Percentiles rank a stretch among this genome's conserved stretches.
These are phyloP conservation scores for Drosophila nikananu DNA, from an alignment of 1,140 invertebrate genomes.

Conservation along the genomic window DNA sequence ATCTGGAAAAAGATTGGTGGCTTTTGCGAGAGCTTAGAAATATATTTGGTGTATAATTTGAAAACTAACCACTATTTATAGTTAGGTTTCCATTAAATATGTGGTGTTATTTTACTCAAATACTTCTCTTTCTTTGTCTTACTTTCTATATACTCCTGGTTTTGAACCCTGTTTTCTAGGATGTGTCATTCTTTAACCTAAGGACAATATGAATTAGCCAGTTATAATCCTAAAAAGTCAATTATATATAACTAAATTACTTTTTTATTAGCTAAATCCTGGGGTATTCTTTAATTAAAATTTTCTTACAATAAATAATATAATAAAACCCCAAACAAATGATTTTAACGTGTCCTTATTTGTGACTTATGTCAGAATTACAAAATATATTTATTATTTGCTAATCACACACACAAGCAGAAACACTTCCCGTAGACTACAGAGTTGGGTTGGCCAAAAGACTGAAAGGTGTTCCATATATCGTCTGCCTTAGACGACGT, in stretches of 20 bases:
- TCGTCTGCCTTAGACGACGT: conserved; percentile 47
- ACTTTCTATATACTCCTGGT: background rate
- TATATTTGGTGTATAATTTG: background rate
- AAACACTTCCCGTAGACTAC: conserved; percentile 22
- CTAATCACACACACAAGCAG: conserved; percentile 12
- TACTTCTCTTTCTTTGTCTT: background rate
- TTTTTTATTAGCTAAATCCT: background rate
- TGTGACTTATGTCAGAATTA: background rate
- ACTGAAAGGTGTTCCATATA: conserved; percentile 27
- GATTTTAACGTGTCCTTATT: background rate
- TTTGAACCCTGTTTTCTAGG: background rate
- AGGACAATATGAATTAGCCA: no score
- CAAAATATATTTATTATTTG: conserved; percentile 11
- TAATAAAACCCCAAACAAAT: background rate
- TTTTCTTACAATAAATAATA: background rate
- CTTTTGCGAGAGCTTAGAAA: background rate
- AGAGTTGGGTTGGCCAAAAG: conserved; percentile 6
- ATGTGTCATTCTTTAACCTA: no score
- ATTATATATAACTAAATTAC: no score
- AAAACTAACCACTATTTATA: background rate
- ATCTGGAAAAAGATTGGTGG: background rate
- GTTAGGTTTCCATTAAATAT: background rate
- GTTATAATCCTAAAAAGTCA: no score
- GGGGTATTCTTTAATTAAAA: no score
- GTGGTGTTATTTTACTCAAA: background rate